Conservation (phyloP, 2,888 invertebrate genomes). For the Anodontia alba region DNA sequence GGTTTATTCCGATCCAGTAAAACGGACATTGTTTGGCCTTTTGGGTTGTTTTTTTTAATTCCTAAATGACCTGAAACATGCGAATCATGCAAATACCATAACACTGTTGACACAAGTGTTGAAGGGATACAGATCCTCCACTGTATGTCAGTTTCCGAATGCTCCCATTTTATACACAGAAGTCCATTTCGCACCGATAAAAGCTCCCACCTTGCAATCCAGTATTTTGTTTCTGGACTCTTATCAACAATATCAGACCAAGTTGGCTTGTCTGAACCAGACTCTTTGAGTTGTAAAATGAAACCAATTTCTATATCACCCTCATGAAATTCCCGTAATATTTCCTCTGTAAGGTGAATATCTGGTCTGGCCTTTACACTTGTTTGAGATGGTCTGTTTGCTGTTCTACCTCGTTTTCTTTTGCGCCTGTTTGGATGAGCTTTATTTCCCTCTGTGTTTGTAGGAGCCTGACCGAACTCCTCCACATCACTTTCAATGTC, state of each 20-base stretch:
- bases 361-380: no score
- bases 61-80: slow-evolving; percentile 24
- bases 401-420: no score
- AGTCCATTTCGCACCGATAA: no score
- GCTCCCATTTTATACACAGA: slow-evolving; percentile 36
- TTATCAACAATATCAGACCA: no score
- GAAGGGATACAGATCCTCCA: slow-evolving; percentile 27
- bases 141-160: not conserved
- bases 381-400: no score
- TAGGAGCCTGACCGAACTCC: not conserved
- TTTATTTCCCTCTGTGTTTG: not conserved
- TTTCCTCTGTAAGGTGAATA: no score
- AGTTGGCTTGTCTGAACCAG: no score
- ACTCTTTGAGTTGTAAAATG: no score
- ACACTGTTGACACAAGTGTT: not conserved
- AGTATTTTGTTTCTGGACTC: no score
- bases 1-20: slow-evolving; percentile 26
- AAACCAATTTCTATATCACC: no score
- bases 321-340: no score
- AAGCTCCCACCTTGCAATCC: no score
- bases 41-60: slow-evolving; percentile 8
- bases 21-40: slow-evolving; percentile 19
- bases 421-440: not conserved
- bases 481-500: not conserved
- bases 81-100: slow-evolving; percentile 28